A percentile compares a stretch with the other conserved stretches of the same genome.
phyloP scores from a whole-genome alignment of 2,797 vertebrate species.

The Tadarida brasiliensis region DNA sequence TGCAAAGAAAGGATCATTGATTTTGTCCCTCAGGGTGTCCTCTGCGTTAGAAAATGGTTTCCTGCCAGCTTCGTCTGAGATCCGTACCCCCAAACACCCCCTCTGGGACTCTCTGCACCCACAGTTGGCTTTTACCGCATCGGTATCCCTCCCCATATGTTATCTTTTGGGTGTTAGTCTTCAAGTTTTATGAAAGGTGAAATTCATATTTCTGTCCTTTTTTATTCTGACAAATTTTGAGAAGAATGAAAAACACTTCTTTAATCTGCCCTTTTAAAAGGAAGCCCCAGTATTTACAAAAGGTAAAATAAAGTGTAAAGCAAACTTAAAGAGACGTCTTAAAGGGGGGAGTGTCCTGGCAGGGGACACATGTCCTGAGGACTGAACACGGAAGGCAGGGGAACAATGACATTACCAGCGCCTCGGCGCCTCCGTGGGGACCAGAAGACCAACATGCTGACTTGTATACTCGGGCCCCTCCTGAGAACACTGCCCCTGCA shows the following conservation, averaged over 20 bases:
- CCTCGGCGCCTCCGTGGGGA: not conserved
- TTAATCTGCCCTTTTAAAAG: conserved; percentile 24
- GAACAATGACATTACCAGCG: not conserved
- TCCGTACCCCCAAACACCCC: not conserved
- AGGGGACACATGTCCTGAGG: not conserved
- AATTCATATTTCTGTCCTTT: not conserved
- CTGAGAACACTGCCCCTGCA: not conserved
- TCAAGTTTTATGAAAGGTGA: not conserved
- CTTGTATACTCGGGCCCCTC: not conserved
- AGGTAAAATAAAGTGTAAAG: conserved; percentile 39
- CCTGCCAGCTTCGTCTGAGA: not conserved
- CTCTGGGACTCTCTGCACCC: not conserved
- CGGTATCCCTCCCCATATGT: not conserved
- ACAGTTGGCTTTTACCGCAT: not conserved
- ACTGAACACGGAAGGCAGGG: not conserved
- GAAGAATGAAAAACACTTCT: not conserved
- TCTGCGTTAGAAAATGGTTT: not conserved
- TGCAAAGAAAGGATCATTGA: not conserved
- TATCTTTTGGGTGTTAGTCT: not conserved
- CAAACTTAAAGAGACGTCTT: not conserved
- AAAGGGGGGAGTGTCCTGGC: not conserved
- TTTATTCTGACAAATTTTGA: not conserved
- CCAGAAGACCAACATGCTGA: not conserved
- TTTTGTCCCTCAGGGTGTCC: not conserved
- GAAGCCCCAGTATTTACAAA: conserved; percentile 3